Evolutionary conservation across 2,888 invertebrate species (phyloP).

Genomic region (Bombyx huttoni): DNA sequence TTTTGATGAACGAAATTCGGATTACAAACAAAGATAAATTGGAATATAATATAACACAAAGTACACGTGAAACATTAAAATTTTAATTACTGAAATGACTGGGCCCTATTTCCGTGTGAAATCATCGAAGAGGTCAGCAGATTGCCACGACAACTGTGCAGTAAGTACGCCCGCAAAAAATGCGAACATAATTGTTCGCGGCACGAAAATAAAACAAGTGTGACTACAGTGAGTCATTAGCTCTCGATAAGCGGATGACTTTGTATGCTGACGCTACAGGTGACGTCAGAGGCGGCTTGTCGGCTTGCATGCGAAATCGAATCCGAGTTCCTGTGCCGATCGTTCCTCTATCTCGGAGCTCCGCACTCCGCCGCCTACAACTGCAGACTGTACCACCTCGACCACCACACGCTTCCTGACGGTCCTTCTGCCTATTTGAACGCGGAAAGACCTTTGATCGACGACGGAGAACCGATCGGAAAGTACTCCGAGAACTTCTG

Average conservation of each 20-base stretch:
- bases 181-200: not conserved
- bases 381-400: conserved; percentile 92
- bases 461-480: conserved; percentile 91
- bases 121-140: no score
- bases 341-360: conserved; percentile 84
- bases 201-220: no score
- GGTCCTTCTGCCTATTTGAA: conserved; percentile 93
- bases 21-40: no score
- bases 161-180: no score
- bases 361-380: conserved; percentile 88
- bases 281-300: conserved; percentile 91
- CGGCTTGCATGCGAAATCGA: conserved; percentile 92
- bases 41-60: no score
- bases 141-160: no score
- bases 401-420: conserved; percentile 92
- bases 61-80: no score
- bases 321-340: conserved; percentile 92
- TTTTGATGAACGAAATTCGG: no score
- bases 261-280: conserved; percentile 39
- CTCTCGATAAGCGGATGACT: not conserved
- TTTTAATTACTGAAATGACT: no score
- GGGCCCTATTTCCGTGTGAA: no score
- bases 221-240: not conserved
- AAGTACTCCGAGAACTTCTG: conserved; percentile 93
- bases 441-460: conserved; percentile 90